These are phyloP conservation scores for Mastacembelus armatus DNA, from an alignment of 2,797 vertebrate species.

Conservation along the genomic window DNA sequence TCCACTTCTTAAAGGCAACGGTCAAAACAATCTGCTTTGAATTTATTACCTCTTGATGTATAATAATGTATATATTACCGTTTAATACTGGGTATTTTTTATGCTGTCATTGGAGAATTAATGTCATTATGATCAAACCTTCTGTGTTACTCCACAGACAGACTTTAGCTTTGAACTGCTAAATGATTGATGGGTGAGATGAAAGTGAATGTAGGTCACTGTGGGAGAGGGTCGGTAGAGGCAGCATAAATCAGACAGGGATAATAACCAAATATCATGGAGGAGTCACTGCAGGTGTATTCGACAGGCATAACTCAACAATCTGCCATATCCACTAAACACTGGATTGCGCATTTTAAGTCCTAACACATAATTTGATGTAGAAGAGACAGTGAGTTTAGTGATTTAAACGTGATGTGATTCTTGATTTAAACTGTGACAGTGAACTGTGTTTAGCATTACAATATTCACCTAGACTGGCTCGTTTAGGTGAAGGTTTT, in stretches of 20 bases:
- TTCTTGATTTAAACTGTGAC: slow-evolving; percentile 27
- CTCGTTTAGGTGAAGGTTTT: slow-evolving; percentile 8
- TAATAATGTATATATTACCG: slow-evolving; percentile 27
- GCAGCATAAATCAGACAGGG: slow-evolving; percentile 74
- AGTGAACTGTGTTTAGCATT: slow-evolving; percentile 5
- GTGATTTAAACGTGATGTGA: slow-evolving; percentile 31
- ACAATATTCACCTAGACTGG: neutral
- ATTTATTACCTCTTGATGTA: slow-evolving; percentile 20
- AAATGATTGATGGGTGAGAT: slow-evolving; percentile 80
- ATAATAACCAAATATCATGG: slow-evolving; percentile 74
- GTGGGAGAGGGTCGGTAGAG: slow-evolving; percentile 71
- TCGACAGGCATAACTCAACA: slow-evolving; percentile 58
- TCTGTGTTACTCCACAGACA: slow-evolving; percentile 61
- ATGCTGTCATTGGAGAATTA: slow-evolving; percentile 58
- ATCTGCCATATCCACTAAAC: slow-evolving; percentile 43
- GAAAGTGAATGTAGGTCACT: slow-evolving; percentile 81
- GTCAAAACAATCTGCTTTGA: slow-evolving; percentile 30
- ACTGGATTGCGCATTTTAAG: slow-evolving; percentile 39
- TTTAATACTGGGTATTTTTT: slow-evolving; percentile 32
- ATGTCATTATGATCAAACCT: slow-evolving; percentile 69
- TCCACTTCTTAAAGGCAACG: slow-evolving; percentile 17
- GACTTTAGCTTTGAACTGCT: slow-evolving; percentile 74
- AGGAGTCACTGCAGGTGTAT: slow-evolving; percentile 70
- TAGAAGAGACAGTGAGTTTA: slow-evolving; percentile 17
- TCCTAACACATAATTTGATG: slow-evolving; percentile 43